phyloP scores from a whole-genome alignment of 2,113 vertebrate species.

The Paracyprichromis sp. region DNA sequence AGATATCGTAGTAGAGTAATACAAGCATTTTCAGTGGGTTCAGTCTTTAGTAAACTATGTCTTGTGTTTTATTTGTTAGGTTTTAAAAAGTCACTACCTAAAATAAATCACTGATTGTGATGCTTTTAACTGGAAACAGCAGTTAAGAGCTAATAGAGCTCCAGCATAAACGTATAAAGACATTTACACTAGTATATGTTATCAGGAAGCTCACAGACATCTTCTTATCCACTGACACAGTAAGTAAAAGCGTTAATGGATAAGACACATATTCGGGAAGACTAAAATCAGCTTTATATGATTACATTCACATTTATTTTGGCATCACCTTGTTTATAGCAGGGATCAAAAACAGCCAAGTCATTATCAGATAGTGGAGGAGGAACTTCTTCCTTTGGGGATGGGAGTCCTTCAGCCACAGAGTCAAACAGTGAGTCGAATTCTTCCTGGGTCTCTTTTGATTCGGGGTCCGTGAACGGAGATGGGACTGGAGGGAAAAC shows the following conservation, averaged over 20 bases:
- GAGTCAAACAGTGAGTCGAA: constrained; percentile 71
- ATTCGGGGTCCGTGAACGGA: constrained; percentile 4
- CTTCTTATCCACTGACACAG: neutral
- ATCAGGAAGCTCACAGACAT: neutral
- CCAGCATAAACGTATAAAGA: neutral
- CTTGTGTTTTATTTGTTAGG: neutral
- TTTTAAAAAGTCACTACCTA: neutral
- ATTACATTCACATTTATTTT: neutral
- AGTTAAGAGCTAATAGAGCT: neutral
- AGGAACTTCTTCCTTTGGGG: constrained; percentile 36
- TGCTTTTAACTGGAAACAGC: accelerated
- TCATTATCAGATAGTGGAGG: constrained; percentile 75
- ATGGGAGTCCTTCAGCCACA: constrained; percentile 20
- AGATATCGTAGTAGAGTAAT: neutral
- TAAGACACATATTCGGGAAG: neutral
- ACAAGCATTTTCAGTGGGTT: too few species aligned
- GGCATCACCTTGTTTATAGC: constrained; percentile 76
- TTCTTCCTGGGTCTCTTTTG: constrained; percentile 53
- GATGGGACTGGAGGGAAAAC: constrained; percentile 19
- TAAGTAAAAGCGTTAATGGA: neutral
- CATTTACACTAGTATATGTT: neutral
- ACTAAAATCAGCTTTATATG: neutral
- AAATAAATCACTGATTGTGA: accelerated
- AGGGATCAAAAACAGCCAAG: constrained; percentile 85
- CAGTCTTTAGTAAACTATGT: neutral